Evolutionary conservation across 2,888 invertebrate species (phyloP), one percentile per base, ranked within the genome.

Genomic region (Frankliniella intonsa): DNA sequence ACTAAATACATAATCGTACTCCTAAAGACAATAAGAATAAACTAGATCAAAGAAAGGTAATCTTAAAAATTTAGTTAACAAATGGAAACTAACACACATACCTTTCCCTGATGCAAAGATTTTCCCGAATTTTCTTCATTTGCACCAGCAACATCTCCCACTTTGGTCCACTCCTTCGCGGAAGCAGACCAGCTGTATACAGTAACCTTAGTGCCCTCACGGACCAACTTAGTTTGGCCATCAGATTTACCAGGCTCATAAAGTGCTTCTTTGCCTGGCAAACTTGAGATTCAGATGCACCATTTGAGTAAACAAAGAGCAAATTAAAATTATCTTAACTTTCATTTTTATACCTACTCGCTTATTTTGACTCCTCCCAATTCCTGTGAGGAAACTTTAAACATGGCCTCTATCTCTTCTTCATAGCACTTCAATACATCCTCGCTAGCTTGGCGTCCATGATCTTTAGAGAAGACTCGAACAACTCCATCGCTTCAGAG

Each of bases 1-100:
- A 84, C 93, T 94, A 88, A 99, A 98, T 50, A 98, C 97, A 88
- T 92, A 98, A 89, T 99, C 99, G 87, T 97, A 99, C 86, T 96
- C 94, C 90, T 91, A 81, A 25, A 82, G 80, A 82, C 49, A 80
- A 55, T n/a, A 81, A 80, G 62, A 80, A 62, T 62, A 79, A 17
- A 81, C 62, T 80, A 80, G 22, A 80, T 81, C 38, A 76, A 79
- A 80, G 55, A 81, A 81, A 82, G 22, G n/a, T 50, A 50, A 65
- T 80, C 50, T 17, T 50, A 81, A 12, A 17, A 19, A 12, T 38
- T 80, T 8, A 80, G 17, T 8, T 19, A n/a, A 80, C 0, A 80
- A 38, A n/a, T 80, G 14, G 80, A n/a, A 22, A 8, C 11, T 27
- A 0, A 49, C 7, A 49, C 8, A 62, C 81, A 83, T 86, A 93